Evolutionary conservation across 2,888 invertebrate species (phyloP), one percentile per base, ranked within the genome.

Genomic region (Saturnia japonica): DNA sequence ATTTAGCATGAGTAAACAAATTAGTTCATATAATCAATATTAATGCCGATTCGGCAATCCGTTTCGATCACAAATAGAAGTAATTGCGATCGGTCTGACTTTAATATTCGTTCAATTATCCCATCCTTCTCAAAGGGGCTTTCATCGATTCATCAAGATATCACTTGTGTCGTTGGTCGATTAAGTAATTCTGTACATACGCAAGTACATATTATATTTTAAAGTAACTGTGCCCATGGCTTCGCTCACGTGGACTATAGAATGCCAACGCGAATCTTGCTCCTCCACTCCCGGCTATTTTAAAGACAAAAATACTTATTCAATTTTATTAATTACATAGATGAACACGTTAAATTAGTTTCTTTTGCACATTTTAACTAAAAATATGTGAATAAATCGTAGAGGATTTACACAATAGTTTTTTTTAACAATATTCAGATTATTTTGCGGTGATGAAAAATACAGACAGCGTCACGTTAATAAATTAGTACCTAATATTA

Each of bases 1-100:
- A 90, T 88, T 89, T 90, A 90, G 90, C 84, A 78, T 80, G 74
- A 80, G 80, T 84, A 87, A 87, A 88, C 85, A 84, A 77, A 68
- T 68, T 70, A 54, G 54, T 69, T 72, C 47, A 28, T 51, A 67
- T 70, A 70, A 69, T 71, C 73, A 67, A 71, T 74, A 75, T 76
- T 74, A 73, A 78, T 72, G 70, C 73, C 68, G 12, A 73, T 42
- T 70, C 71, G 67, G 72, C 71, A 71, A 72, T 42, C 47, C 47
- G 54, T 42, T 68, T 51, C 16, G 28, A 66, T 42, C 71, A 76
- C 79, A 81, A 86, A 85, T 84, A 85, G 83, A 83, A 86, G 77
- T 81, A 73, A 84, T 85, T 85, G 78, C 79, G 74, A n/a, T 40
- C 64, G 19, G n/a, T 40, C 72, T 66, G 72, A 75, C 75, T 74